Conservation (phyloP, 2,113 vertebrate species). For the Mesoclemmys tuberculata region DNA sequence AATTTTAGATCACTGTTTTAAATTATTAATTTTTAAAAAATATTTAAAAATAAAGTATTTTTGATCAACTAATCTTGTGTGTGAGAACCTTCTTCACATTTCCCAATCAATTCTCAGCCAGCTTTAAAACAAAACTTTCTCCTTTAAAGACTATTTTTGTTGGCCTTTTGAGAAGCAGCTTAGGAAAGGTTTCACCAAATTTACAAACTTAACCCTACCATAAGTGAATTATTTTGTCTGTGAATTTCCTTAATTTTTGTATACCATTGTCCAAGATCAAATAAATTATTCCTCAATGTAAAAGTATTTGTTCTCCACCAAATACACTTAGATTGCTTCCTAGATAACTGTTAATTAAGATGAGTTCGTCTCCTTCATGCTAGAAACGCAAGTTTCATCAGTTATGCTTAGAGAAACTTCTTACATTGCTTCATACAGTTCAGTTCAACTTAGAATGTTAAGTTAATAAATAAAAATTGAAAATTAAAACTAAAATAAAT, state of each 20-base stretch:
- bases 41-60: not conserved
- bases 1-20: conserved; percentile 23
- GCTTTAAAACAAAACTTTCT: not conserved
- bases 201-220: not conserved
- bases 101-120: not conserved
- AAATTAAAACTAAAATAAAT: not conserved
- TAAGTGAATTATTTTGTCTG: not conserved
- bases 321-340: not conserved
- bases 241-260: not conserved
- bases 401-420: not conserved
- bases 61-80: not conserved
- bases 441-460: not conserved
- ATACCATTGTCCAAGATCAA: not conserved
- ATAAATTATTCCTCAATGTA: not conserved
- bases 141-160: not conserved
- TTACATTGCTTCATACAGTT: not conserved
- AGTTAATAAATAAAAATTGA: no score
- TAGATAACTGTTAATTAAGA: not conserved
- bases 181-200: not conserved
- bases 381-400: not conserved
- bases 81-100: not conserved
- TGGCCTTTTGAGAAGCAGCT: not conserved
- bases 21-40: no score
- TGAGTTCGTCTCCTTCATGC: not conserved
- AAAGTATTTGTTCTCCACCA: not conserved